Evolutionary conservation across 2,113 vertebrate genomes (phyloP).

Genomic region (Alosa alosa): DNA sequence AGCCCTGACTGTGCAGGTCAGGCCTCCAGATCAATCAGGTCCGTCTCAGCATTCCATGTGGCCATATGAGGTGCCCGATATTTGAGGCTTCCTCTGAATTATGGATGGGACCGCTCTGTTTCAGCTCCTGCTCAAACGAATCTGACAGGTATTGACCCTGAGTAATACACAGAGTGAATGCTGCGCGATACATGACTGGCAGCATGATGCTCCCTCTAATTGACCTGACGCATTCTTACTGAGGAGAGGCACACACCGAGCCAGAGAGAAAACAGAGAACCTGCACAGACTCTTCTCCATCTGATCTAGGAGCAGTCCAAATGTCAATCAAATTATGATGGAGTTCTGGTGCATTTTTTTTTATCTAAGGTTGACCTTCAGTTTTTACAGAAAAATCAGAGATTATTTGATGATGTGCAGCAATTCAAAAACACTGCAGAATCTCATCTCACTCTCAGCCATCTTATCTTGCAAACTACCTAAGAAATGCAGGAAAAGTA

Average conservation of each 20-base stretch:
- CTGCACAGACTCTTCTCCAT: not conserved
- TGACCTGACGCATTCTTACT: not conserved
- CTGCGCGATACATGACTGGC: conserved; percentile 38
- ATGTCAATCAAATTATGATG: not conserved
- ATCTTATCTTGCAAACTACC: not conserved
- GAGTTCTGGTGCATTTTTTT: not conserved
- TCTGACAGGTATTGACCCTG: conserved; percentile 53
- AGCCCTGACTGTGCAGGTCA: conserved; percentile 45
- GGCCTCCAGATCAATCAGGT: conserved; percentile 46
- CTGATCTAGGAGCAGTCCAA: not conserved
- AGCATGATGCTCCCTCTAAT: conserved; percentile 9
- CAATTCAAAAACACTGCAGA: not conserved
- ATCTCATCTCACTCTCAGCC: not conserved
- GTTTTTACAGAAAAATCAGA: not conserved
- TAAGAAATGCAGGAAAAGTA: not conserved
- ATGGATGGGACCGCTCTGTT: conserved; percentile 51
- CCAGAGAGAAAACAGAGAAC: not conserved
- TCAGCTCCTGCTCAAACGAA: conserved; percentile 46
- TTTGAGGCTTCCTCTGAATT: conserved; percentile 42
- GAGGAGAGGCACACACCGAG: not conserved
- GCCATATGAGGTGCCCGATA: conserved; percentile 40
- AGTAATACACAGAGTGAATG: conserved; percentile 49
- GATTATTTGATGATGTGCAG: not conserved
- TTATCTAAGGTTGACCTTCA: not conserved
- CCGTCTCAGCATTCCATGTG: conserved; percentile 37